Evolutionary conservation across 2,888 invertebrate genomes (phyloP).

Genomic region (Taenaris catops): DNA sequence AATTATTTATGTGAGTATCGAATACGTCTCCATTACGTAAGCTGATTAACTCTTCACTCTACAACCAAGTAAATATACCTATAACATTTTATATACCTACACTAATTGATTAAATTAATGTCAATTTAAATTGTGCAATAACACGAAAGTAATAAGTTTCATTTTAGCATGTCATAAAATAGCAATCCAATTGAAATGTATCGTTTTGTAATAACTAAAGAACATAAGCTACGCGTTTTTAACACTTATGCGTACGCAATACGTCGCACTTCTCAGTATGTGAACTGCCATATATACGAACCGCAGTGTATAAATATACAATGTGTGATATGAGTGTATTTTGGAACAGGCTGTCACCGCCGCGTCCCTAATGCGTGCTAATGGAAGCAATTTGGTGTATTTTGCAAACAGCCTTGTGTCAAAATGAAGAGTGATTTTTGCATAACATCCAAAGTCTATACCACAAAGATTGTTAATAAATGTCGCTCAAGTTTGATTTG

Average conservation of each 20-base stretch:
- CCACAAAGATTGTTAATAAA: too few relatives aligned
- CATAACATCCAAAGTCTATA: too few relatives aligned
- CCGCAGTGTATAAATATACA: constrained; percentile 9
- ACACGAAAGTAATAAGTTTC: too few relatives aligned
- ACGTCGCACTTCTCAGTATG: constrained; percentile 2
- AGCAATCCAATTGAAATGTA: constrained; percentile 1
- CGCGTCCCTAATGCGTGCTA: constrained; percentile 46
- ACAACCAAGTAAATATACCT: neutral
- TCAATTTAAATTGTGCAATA: too few relatives aligned
- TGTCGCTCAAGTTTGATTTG: too few relatives aligned
- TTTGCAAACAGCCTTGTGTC: constrained; percentile 41
- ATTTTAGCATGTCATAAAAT: neutral
- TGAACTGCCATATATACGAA: too few relatives aligned
- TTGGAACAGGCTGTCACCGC: constrained; percentile 22
- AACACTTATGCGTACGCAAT: constrained; percentile 2
- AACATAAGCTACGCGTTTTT: constrained; percentile 3
- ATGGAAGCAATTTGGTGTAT: constrained; percentile 60
- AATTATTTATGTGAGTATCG: too few relatives aligned
- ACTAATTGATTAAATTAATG: too few relatives aligned
- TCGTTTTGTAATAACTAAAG: constrained; percentile 1
- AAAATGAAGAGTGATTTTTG: too few relatives aligned
- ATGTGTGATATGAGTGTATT: constrained; percentile 15
- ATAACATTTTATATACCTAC: too few relatives aligned
- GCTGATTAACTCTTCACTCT: neutral
- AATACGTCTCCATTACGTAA: too few relatives aligned